A percentile compares a stretch with the other conserved stretches of the same genome.
These are phyloP conservation scores for Gasterosteus aculeatus DNA, from an alignment of 2,113 vertebrate genomes.

Conservation along the genomic window DNA sequence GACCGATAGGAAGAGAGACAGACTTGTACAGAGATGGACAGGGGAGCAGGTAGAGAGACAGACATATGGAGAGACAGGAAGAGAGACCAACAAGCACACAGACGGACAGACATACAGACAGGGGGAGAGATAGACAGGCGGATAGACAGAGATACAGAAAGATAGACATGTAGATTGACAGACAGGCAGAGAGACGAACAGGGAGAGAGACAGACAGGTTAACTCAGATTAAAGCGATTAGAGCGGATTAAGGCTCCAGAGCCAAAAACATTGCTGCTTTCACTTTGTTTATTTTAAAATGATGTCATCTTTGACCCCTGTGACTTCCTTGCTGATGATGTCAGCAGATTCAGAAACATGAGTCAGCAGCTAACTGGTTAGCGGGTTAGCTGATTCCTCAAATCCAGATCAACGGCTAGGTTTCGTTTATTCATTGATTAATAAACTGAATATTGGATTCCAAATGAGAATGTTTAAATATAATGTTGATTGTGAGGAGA, in stretches of 20 bases:
- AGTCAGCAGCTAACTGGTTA: too few species aligned
- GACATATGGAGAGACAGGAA: neutral
- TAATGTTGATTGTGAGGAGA: too few species aligned
- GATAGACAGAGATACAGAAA: slow-evolving; percentile 6
- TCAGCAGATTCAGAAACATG: neutral
- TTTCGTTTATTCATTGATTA: too few species aligned
- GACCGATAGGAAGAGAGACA: neutral
- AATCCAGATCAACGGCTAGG: too few species aligned
- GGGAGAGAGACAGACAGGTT: neutral
- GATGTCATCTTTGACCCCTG: neutral
- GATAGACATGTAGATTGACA: neutral
- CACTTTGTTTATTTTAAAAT: neutral
- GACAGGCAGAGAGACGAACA: neutral
- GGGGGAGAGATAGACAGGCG: slow-evolving; percentile 48
- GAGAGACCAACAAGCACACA: neutral
- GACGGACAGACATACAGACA: neutral
- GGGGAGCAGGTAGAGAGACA: neutral
- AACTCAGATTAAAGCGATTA: slow-evolving; percentile 16
- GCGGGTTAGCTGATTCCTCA: too few species aligned
- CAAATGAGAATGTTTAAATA: too few species aligned
- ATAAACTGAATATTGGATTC: too few species aligned
- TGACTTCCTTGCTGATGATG: neutral
- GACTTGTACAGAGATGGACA: neutral
- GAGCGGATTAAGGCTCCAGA: neutral
- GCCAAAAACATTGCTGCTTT: neutral